Evolutionary conservation across 2,888 invertebrate species (phyloP), one percentile per base, ranked within the genome.

Genomic region (Calameuta idolon): DNA sequence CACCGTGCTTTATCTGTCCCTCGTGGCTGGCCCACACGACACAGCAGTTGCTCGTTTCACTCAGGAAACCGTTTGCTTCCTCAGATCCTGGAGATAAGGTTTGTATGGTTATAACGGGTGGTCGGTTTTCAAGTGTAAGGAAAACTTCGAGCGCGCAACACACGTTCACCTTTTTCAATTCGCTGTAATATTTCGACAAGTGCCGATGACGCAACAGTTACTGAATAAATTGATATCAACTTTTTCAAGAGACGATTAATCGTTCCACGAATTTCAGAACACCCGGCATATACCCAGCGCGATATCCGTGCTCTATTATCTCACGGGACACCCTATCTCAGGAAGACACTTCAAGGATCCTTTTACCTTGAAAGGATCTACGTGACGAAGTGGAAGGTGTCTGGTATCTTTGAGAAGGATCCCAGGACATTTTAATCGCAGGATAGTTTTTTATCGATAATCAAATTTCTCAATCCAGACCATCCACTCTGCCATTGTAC

Each of bases 31-130:
- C 73, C 77, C 82, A 79, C 78, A 79, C 76, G 79, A 34, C 12
- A 31, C 80, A 23, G 75, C 78, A 31, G 68, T 73, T 71, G 80
- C 83, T 80, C 83, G 83, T 85, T 85, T 85, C 84, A 83, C 83
- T 82, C 84, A 83, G 83, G 84, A 84, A 86, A 85, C 85, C 83
- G 84, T 86, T 85, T 85, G 82, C 84, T 85, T 84, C 84, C 83
- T 83, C 77, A 82, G 85, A 84, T 85, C 81, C 81, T 76, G 74
- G 82, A 68, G 85, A 86, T 83, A 85, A 68, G 79, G 77, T 76
- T 71, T 71, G 31, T 31, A 31, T 9, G 31, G 3, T 55, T 55
- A 55, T 55, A 55, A 23, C 55, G 55, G 55, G 55, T 55, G 55
- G 9, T 1, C 55, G 55, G 9, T 23, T 55, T 55, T 55, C 23